phyloP scores from a whole-genome alignment of 2,797 vertebrate species.

The Onychomys leucogaster region DNA sequence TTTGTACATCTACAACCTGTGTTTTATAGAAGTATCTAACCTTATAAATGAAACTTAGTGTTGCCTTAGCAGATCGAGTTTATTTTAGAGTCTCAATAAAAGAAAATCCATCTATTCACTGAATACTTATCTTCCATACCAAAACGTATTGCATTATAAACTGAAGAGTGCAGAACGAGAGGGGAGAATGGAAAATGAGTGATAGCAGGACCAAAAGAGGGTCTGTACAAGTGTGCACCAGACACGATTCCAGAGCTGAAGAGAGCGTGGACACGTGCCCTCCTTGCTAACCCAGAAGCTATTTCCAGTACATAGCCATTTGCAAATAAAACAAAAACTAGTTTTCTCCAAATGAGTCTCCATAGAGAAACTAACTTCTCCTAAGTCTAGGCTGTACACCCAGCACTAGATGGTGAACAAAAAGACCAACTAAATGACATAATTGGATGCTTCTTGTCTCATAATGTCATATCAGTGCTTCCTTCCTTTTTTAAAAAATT shows the following conservation, averaged over 20 bases:
- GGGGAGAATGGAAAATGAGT: background rate
- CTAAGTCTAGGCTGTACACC: rapidly evolving
- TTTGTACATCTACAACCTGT: background rate
- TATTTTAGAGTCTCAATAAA: background rate
- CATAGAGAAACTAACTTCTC: background rate
- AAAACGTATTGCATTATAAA: background rate
- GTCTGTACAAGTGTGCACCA: too few species aligned
- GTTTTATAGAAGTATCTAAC: background rate
- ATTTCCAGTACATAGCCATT: background rate
- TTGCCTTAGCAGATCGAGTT: background rate
- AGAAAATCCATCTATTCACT: background rate
- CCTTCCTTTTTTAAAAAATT: too few species aligned
- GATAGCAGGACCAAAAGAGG: background rate
- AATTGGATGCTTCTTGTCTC: too few species aligned
- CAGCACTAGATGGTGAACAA: too few species aligned
- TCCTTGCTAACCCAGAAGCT: background rate
- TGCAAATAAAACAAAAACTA: background rate
- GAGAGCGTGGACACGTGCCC: background rate
- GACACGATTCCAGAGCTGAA: too few species aligned
- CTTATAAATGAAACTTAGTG: background rate
- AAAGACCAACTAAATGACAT: background rate
- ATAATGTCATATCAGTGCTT: background rate
- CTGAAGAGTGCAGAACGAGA: background rate
- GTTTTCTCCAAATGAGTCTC: too few species aligned
- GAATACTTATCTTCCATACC: background rate